Evolutionary conservation across 1,140 invertebrate species (phyloP), one percentile per base, ranked within the genome.

Genomic region (Cheumatopsyche charites): DNA sequence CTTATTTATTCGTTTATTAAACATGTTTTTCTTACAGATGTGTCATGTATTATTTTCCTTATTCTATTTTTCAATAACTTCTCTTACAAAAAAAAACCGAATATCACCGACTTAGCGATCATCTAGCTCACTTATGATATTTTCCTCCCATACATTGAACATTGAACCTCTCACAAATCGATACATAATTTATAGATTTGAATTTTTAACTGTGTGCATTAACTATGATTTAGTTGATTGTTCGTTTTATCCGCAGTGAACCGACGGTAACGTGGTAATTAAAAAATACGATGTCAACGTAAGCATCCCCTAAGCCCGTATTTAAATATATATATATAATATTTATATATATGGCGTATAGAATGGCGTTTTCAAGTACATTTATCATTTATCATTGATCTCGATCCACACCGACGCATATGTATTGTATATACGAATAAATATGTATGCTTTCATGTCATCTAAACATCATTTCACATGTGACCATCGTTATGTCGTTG

Each of bases 181-280:
- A n/a, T n/a, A 43, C n/a, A 43, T 9, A 9, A 43, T 43, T 43
- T 43, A 43, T 43, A 43, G 7, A 43, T 43, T 43, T 43, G 29
- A 36, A 36, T 36, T 36, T 4, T 9, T 9, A 36, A 36, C 9
- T 36, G 29, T 36, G 29, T 9, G 9, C 3, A 49, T 49, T 43
- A 43, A 5, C 19, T 13, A 49, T 12, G 2, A 61, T 61, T 25
- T 68, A 29, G 43, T 55, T 47, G 66, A 58, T 25, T 55, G 11
- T 68, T 68, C 66, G 19, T 68, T 68, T 45, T 68, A 68, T 68
- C 66, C 66, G 19, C 66, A 68, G 66, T 68, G 49, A 68, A 68
- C 66, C 47, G 66, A 68, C 36, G 23, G 49, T 68, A 47, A 67
- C 29, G 36, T 55, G 66, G 41, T 68, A 15, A 68, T 55, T 55